These are phyloP conservation scores for Oreocharis arfaki DNA, from an alignment of 2,113 vertebrate genomes.

Conservation along the genomic window DNA sequence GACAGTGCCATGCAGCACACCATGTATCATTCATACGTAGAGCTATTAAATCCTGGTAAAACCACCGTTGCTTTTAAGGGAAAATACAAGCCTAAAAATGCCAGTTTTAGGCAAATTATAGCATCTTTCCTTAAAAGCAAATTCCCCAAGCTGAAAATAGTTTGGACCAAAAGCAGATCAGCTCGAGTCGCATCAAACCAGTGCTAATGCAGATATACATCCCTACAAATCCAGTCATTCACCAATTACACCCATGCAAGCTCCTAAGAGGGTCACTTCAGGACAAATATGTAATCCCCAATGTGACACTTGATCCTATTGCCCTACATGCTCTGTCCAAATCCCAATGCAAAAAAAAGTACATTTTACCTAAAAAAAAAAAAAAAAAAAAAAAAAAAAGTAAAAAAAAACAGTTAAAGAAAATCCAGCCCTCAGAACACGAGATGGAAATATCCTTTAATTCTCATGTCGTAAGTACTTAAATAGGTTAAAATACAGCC, in stretches of 20 bases:
- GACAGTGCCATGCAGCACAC: no score
- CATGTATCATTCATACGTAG: neutral
- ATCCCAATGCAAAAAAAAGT: neutral
- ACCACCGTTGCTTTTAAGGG: neutral
- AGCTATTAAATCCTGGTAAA: neutral
- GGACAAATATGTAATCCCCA: slow-evolving; percentile 52
- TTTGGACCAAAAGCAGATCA: neutral
- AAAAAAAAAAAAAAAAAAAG: no score
- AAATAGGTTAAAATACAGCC: neutral
- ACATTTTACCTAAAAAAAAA: neutral
- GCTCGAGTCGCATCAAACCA: neutral
- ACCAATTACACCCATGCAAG: slow-evolving; percentile 29
- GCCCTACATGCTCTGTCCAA: slow-evolving; percentile 22
- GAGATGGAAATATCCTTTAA: neutral
- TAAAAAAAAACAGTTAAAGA: no score
- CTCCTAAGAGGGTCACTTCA: slow-evolving; percentile 45
- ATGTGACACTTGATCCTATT: slow-evolving; percentile 58
- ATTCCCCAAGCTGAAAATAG: neutral
- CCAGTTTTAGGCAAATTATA: neutral
- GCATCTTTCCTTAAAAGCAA: neutral
- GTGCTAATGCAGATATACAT: slow-evolving; percentile 33
- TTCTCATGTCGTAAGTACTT: neutral
- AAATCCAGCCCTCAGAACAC: neutral
- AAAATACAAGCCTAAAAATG: neutral
- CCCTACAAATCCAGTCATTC: slow-evolving; percentile 45